phyloP scores from a whole-genome alignment of 2,797 vertebrate genomes.

The Sphenopsis melanotis region DNA sequence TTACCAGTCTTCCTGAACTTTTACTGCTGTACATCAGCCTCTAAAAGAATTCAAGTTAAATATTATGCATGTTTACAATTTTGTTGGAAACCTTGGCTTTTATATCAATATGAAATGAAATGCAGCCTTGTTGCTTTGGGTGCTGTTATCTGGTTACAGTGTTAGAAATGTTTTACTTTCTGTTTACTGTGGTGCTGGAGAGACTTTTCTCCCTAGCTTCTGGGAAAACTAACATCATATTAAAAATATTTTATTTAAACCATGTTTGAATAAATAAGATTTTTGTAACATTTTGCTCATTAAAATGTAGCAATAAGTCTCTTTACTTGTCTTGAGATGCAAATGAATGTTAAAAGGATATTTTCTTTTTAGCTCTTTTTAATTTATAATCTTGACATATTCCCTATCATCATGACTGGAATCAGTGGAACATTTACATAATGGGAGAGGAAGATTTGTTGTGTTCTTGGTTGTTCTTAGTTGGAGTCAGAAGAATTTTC shows the following conservation, averaged over 20 bases:
- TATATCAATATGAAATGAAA: background rate
- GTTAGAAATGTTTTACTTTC: background rate
- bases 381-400: background rate
- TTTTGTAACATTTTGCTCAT: background rate
- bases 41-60: background rate
- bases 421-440: slow-evolving; percentile 8
- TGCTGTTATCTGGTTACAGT: background rate
- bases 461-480: background rate
- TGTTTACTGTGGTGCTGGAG: background rate
- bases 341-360: background rate
- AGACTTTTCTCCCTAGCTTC: background rate
- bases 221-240: background rate
- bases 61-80: background rate
- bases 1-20: background rate
- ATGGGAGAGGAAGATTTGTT: background rate
- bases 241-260: background rate
- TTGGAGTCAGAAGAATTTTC: background rate
- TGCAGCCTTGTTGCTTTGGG: background rate
- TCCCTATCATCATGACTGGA: background rate
- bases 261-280: background rate
- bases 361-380: background rate
- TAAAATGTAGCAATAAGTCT: background rate
- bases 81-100: background rate
- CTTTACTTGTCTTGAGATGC: background rate
- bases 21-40: background rate